These are phyloP conservation scores for Torymus auratus DNA, from an alignment of 2,888 invertebrate genomes.

Conservation along the genomic window DNA sequence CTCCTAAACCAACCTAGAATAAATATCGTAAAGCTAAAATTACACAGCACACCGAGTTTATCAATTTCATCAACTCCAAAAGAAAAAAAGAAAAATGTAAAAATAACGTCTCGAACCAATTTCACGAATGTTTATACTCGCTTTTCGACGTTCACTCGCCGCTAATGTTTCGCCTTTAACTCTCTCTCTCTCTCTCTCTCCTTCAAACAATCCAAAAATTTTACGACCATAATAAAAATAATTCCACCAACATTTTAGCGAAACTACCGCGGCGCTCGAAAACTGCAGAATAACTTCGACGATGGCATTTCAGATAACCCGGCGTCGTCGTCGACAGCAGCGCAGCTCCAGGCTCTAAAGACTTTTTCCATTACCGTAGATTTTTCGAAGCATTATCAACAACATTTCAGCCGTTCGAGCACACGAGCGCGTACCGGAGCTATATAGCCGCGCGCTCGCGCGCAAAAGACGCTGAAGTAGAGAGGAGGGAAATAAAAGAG, in stretches of 20 bases:
- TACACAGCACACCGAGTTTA: too few relatives aligned
- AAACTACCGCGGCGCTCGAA: neutral
- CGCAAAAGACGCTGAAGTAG: conserved; percentile 52
- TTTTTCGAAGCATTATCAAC: conserved; percentile 50
- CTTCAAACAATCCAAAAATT: conserved; percentile 5
- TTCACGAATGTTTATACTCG: too few relatives aligned
- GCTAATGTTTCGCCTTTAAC: too few relatives aligned
- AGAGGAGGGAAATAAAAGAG: conserved; percentile 52
- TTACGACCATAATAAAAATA: conserved; percentile 22
- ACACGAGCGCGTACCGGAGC: too few relatives aligned
- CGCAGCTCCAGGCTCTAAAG: conserved; percentile 31
- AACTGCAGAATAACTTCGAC: conserved; percentile 22
- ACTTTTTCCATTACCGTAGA: conserved; percentile 49
- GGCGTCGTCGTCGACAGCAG: neutral
- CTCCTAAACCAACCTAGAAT: too few relatives aligned
- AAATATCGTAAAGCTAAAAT: too few relatives aligned
- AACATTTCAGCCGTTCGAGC: conserved; percentile 42
- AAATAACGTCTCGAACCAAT: too few relatives aligned
- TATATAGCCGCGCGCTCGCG: neutral
- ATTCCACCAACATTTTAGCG: conserved; percentile 28
- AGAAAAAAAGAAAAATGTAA: too few relatives aligned
- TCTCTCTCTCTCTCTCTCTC: too few relatives aligned
- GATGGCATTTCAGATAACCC: conserved; percentile 29
- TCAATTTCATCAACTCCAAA: too few relatives aligned
- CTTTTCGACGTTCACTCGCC: too few relatives aligned